Conservation (phyloP, 2,888 invertebrate genomes). For the Caenorhabditis sp. region DNA sequence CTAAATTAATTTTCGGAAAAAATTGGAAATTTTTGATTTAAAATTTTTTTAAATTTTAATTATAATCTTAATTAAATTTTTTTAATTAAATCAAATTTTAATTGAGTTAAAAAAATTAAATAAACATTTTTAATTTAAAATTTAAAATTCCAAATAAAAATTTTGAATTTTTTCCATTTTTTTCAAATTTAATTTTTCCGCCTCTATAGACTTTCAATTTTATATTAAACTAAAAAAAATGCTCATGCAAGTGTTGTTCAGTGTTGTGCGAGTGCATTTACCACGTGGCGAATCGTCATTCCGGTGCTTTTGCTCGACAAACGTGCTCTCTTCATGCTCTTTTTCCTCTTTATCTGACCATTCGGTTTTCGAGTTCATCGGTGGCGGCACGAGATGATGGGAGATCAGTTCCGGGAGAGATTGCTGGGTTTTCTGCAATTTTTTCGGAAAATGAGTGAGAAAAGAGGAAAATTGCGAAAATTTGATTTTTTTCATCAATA, state of each 20-base stretch:
- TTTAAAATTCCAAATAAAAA: too few species aligned
- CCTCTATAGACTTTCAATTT: too few species aligned
- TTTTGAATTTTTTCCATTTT: too few species aligned
- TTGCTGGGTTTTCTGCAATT: not conserved
- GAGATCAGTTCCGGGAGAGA: not conserved
- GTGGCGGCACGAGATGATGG: conserved; percentile 12
- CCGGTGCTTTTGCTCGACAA: not conserved
- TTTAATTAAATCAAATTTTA: too few species aligned
- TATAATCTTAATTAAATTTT: not conserved
- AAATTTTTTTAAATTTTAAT: not conserved
- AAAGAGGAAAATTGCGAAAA: too few species aligned
- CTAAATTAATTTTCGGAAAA: not conserved
- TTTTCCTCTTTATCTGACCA: conserved; percentile 6
- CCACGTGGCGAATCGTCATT: not conserved
- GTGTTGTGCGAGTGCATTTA: not conserved
- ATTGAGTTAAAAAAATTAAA: too few species aligned
- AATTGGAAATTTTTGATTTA: not conserved
- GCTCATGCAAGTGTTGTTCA: not conserved
- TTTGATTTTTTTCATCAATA: too few species aligned
- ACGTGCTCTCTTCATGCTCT: not conserved
- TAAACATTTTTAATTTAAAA: not conserved
- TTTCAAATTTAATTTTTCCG: too few species aligned
- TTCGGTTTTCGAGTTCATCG: not conserved
- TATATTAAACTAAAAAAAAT: too few species aligned
- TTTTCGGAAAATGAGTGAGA: too few species aligned